Conservation (phyloP, 2,797 vertebrate species). For the Scleropages formosus region DNA sequence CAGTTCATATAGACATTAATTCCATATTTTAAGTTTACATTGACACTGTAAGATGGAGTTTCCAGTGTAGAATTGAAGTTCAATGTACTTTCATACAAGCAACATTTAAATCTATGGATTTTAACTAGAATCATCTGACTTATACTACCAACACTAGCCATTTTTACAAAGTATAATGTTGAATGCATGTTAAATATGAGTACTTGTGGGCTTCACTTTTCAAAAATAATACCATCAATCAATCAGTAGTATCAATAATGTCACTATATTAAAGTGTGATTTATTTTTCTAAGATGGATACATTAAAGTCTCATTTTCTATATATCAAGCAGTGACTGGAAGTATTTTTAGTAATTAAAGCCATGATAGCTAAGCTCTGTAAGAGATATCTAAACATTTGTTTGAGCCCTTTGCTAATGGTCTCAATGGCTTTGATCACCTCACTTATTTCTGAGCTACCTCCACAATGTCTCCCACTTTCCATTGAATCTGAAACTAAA, state of each 20-base stretch:
- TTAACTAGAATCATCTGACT: too few relatives aligned
- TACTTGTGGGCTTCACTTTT: too few relatives aligned
- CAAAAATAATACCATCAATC: too few relatives aligned
- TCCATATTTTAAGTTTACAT: too few relatives aligned
- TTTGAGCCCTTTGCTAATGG: background rate
- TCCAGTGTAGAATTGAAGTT: too few relatives aligned
- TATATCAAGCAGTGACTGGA: background rate
- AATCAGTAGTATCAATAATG: background rate
- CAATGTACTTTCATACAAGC: too few relatives aligned
- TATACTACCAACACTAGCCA: too few relatives aligned
- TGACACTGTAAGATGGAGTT: too few relatives aligned
- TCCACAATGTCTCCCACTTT: background rate
- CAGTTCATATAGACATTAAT: too few relatives aligned
- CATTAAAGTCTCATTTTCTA: slow-evolving; percentile 8
- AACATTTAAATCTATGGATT: too few relatives aligned
- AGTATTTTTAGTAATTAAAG: background rate
- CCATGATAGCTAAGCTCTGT: slow-evolving; percentile 1
- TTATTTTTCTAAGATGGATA: background rate
- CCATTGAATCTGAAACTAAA: background rate
- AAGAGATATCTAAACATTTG: slow-evolving; percentile 13
- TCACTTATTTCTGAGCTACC: background rate
- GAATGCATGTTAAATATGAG: too few relatives aligned
- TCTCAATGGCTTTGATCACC: background rate
- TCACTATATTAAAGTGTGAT: background rate
- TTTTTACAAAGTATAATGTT: too few relatives aligned